A percentile compares a stretch with the other conserved stretches of the same genome.
Evolutionary conservation across 1,140 invertebrate genomes (phyloP).

Genomic region (Aethina tumida): DNA sequence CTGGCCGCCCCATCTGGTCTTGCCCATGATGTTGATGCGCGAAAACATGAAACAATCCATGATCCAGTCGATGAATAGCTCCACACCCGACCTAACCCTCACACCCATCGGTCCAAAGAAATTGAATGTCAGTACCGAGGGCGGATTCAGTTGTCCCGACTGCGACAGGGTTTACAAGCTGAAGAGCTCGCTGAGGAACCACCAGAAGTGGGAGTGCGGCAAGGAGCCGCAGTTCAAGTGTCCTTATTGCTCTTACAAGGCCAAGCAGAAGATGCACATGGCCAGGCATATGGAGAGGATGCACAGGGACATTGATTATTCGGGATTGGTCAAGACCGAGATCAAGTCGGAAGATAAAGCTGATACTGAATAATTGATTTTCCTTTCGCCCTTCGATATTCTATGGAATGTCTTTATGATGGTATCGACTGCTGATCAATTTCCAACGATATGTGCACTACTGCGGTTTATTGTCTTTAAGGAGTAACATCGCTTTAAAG

Average conservation of each 20-base stretch:
- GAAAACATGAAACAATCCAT: slow-evolving; percentile 35
- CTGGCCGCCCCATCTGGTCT: slow-evolving; percentile 31
- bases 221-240: slow-evolving; percentile 69
- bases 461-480: too few relatives aligned
- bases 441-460: too few relatives aligned
- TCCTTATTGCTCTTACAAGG: slow-evolving; percentile 68
- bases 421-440: too few relatives aligned
- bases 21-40: slow-evolving; percentile 35
- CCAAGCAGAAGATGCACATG: slow-evolving; percentile 77
- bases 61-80: slow-evolving; percentile 22
- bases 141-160: slow-evolving; percentile 12
- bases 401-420: too few relatives aligned
- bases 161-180: slow-evolving; percentile 27
- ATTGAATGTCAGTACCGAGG: slow-evolving; percentile 10
- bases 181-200: slow-evolving; percentile 40
- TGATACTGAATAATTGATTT: too few relatives aligned
- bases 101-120: slow-evolving; percentile 1
- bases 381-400: too few relatives aligned
- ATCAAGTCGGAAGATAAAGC: not conserved
- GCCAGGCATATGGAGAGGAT: slow-evolving; percentile 70
- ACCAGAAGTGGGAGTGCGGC: slow-evolving; percentile 40
- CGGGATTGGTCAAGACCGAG: slow-evolving; percentile 9
- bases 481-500: too few relatives aligned
- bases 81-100: slow-evolving; percentile 4
- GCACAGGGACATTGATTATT: slow-evolving; percentile 51